These are phyloP conservation scores for Tipula lateralis DNA, from an alignment of 2,888 invertebrate genomes.

Conservation along the genomic window DNA sequence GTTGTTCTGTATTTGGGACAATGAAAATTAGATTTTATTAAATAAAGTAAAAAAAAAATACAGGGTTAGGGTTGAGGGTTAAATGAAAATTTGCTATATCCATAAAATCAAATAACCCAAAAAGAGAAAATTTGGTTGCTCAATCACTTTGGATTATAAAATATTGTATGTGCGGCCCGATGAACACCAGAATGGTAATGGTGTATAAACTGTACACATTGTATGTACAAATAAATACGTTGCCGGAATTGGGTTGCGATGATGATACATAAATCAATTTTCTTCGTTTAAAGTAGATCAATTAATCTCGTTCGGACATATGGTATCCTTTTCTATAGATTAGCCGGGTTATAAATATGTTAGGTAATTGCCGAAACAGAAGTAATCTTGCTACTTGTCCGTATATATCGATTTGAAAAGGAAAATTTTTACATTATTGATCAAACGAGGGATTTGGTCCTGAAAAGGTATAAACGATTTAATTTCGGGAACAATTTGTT, in stretches of 20 bases:
- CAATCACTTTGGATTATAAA: slow-evolving; percentile 24
- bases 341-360: neutral
- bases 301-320: neutral
- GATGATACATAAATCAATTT: slow-evolving; percentile 16
- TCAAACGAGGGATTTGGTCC: no score
- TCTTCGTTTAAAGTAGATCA: neutral
- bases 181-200: neutral
- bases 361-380: neutral
- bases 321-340: neutral
- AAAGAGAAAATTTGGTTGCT: neutral
- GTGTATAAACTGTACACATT: neutral
- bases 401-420: no score
- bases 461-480: neutral
- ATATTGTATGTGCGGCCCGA: neutral
- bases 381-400: neutral
- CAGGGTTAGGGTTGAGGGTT: slow-evolving; percentile 2
- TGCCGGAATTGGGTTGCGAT: neutral
- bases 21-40: neutral
- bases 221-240: neutral
- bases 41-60: neutral
- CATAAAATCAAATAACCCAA: neutral
- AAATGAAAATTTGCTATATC: neutral
- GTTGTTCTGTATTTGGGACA: neutral
- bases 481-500: neutral
- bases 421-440: no score